Base-by-base conservation (phyloP, 2,113 vertebrate genomes). In the Lophochroa leadbeateri region DNA sequence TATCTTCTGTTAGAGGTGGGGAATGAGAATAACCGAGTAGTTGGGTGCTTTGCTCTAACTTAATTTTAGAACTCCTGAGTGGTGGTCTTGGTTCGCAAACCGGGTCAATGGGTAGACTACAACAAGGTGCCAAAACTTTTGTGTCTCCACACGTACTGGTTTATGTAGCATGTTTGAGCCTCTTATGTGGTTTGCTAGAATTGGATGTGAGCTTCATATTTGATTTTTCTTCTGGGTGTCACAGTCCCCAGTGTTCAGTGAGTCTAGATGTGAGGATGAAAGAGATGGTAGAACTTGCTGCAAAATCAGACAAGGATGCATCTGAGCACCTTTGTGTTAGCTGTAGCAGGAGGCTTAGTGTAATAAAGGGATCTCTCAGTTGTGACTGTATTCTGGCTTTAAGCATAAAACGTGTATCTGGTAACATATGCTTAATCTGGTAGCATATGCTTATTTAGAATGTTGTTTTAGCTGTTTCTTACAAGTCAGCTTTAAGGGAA, bases 401-500 rank as follows among this genome's bases (percentile, higher is more conserved):
- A 52, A 44, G 41, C 35, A 13, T 18, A 15, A 69, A 58, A 53
- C 11, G 18, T 71, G 91, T 82, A 23, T 93, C 76, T 94, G 50
- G 25, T 67, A 77, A 17, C 70, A 63, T 61, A 74, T 84, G 86
- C 58, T 90, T 87, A 35, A 72, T 88, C 65, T 85, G 65, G 43
- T 58, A 88, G 44, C 88, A 85, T 76, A 74, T 90, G 72, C 46
- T 91, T 86, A 53, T 86, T 92, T 84, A 39, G 60, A 81, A 55
- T 75, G 77, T 57, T 92, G 60, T 52, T 95, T 93, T 94, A 92
- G 77, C 88, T 92, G 65, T 61, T 64, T 64, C 81, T 90, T 71
- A 35, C 61, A 58, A 68, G 65, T 69, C 79, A 65, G 63, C 77
- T 94, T 61, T 68, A 61, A 86, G 53, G 52, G 25, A 88, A 65